Base-by-base conservation (phyloP, 2,888 invertebrate genomes). In the Drosophila maculinotata region DNA sequence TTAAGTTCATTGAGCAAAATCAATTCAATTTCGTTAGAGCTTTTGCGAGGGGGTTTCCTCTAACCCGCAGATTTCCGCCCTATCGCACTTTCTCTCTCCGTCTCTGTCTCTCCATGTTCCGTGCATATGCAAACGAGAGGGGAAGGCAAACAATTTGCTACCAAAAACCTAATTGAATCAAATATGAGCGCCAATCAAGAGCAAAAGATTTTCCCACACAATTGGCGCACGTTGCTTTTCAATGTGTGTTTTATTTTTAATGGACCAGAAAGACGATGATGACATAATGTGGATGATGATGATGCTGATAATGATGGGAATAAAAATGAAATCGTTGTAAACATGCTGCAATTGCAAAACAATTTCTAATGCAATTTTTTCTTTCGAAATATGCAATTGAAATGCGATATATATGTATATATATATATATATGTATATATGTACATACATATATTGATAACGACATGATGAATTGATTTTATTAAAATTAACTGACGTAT, bases 161-260 rank as follows among this genome's bases (percentile, higher is more conserved):
- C 54, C 77, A 64, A 77, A 64, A 63, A 49, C 35, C 39, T 72
- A 78, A 78, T 78, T 78, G 79, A 69, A 72, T 72, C 67, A 72
- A 77, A 69, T 66, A 45, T 56, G 69, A 76, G 51, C 58, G 58
- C 62, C 79, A 82, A 84, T 81, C 84, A 84, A 79, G 71, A 65
- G 57, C 51, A 64, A 69, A 72, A 58, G 57, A 69, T 72, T 76
- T 76, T 53, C 45, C 60, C 63, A 63, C 44, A 59, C 33, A 76
- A 71, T 76, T 67, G 72, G 76, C 66, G 52, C 76, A 83, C 80
- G 76, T 72, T 83, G 70, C 66, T 30, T 35, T 69, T 62, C 58
- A 65, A 48, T 63, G 69, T 58, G 48, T 58, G 52, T 26, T 67
- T 60, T 39, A 60, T 56, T 71, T 68, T 63, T 47, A 76, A 79